Evolutionary conservation across 2,888 invertebrate genomes (phyloP).

Genomic region (Sinohyriopsis cumingii): DNA sequence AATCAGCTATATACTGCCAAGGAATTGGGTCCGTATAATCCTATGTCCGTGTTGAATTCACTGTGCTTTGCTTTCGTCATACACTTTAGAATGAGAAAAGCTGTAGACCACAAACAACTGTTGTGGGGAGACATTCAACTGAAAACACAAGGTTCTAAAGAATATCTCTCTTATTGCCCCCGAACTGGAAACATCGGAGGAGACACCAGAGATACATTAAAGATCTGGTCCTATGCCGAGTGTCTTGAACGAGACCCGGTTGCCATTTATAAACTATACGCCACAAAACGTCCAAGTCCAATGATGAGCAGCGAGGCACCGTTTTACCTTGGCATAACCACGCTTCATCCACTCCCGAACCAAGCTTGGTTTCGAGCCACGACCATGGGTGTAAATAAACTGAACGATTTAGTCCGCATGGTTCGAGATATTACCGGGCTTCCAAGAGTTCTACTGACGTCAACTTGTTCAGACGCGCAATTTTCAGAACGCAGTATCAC

Average conservation of each 20-base stretch:
- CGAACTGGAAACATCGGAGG: constrained; percentile 22
- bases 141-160: constrained; percentile 42
- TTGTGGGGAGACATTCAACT: constrained; percentile 62
- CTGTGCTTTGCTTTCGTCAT: constrained; percentile 59
- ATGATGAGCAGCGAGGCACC: constrained; percentile 57
- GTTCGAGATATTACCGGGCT: constrained; percentile 59
- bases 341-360: constrained; percentile 44
- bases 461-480: too few species aligned
- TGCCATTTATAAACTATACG: constrained; percentile 58
- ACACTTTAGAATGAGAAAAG: constrained; percentile 57
- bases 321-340: constrained; percentile 58
- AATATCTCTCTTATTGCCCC: constrained; percentile 53
- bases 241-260: constrained; percentile 56
- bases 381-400: constrained; percentile 63
- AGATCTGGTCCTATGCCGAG: constrained; percentile 39
- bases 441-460: neutral
- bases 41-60: constrained; percentile 58
- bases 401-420: constrained; percentile 62
- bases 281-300: constrained; percentile 49
- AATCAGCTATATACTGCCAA: constrained; percentile 55
- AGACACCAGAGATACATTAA: constrained; percentile 19
- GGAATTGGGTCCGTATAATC: constrained; percentile 62
- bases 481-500: too few species aligned
- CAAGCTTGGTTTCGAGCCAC: constrained; percentile 59
- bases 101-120: constrained; percentile 61